Evolutionary conservation across 2,797 vertebrate genomes (phyloP).

Genomic region (Garrulus glandarius): DNA sequence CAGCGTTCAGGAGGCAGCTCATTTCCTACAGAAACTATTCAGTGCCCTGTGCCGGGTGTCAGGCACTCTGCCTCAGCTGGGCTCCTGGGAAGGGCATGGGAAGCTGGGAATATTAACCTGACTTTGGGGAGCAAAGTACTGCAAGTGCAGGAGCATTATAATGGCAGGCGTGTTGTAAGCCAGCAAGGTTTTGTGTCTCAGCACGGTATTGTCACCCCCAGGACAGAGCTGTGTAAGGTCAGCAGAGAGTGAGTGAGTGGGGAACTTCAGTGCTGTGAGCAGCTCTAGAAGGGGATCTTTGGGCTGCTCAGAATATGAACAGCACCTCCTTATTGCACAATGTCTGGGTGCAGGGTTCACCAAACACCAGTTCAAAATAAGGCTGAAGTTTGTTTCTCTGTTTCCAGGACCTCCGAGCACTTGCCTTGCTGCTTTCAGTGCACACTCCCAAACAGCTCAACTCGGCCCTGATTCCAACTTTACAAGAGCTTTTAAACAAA

Average conservation of each 20-base stretch:
- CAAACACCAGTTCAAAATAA: background rate
- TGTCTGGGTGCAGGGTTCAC: background rate
- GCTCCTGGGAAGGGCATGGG: background rate
- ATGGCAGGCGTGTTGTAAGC: background rate
- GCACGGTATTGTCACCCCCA: background rate
- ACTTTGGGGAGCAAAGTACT: background rate
- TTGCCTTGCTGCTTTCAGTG: constrained; percentile 91
- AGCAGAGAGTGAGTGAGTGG: background rate
- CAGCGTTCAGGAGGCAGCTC: background rate
- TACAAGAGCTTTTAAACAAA: constrained; percentile 91
- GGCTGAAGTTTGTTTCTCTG: background rate
- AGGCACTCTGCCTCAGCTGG: background rate
- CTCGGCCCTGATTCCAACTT: constrained; percentile 87
- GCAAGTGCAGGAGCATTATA: background rate
- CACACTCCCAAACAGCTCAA: constrained; percentile 91
- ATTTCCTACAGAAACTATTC: background rate
- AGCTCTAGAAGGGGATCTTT: background rate
- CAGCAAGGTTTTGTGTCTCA: background rate
- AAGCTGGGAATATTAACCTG: background rate
- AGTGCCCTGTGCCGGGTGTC: background rate
- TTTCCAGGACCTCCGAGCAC: constrained; percentile 88
- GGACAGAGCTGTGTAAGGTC: background rate
- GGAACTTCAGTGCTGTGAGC: background rate
- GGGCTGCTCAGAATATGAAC: background rate
- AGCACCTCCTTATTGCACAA: background rate